Evolutionary conservation across 2,113 vertebrate species (phyloP).

Genomic region (Fregetta grallaria): DNA sequence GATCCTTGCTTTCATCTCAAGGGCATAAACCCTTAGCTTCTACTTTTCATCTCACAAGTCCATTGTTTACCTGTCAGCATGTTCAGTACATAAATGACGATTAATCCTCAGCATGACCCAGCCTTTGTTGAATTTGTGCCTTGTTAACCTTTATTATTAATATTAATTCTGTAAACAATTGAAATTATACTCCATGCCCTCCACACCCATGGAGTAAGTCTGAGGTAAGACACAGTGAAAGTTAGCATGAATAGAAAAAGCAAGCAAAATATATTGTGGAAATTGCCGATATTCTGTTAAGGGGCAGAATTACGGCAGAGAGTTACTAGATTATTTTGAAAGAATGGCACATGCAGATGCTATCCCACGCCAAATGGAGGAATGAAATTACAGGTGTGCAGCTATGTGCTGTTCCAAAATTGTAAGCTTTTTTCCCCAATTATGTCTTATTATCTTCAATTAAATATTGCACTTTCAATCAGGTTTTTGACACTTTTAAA

Average conservation of each 20-base stretch:
- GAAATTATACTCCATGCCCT: neutral
- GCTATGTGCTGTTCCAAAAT: neutral
- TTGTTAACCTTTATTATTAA: conserved; percentile 15
- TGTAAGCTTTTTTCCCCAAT: neutral
- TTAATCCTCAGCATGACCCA: conserved; percentile 5
- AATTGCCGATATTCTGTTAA: neutral
- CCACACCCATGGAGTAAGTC: neutral
- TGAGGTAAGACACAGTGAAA: neutral
- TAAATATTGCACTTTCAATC: neutral
- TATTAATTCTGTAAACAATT: conserved; percentile 3
- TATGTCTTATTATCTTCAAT: neutral
- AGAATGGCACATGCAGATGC: neutral
- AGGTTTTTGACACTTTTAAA: neutral
- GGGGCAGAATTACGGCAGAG: neutral
- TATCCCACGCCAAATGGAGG: neutral
- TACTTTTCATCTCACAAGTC: neutral
- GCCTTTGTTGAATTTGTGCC: neutral
- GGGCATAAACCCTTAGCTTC: neutral
- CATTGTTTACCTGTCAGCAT: conserved; percentile 29
- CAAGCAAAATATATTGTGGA: neutral
- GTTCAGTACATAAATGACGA: neutral
- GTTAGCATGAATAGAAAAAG: neutral
- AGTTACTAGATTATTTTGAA: neutral
- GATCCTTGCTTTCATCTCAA: neutral
- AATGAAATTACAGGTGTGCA: neutral